Conservation (phyloP, 2,113 vertebrate genomes). For the Tretioscincus oriximinensis region DNA sequence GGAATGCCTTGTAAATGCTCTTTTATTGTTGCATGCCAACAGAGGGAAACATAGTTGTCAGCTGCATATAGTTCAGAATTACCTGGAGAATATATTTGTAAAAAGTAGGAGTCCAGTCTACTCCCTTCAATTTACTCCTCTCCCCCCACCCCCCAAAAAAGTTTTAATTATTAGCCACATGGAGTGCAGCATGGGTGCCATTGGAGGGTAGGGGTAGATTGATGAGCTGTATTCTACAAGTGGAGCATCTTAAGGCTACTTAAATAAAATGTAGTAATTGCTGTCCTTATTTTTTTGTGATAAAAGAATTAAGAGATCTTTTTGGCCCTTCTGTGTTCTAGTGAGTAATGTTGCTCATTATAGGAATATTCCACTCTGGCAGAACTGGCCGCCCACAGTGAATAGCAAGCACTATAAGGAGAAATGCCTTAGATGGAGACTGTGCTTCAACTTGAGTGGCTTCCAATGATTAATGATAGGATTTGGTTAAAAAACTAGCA, state of each 20-base stretch:
- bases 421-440: not conserved
- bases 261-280: not conserved
- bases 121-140: not conserved
- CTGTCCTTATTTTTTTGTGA: not conserved
- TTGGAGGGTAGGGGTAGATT: not conserved
- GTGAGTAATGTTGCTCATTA: not conserved
- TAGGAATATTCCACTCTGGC: constrained; percentile 13
- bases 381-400: not conserved
- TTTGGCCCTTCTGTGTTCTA: not conserved
- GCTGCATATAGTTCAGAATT: not conserved
- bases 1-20: not conserved
- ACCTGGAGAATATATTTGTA: not conserved
- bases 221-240: not conserved
- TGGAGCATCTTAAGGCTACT: not conserved
- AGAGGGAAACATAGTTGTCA: not conserved
- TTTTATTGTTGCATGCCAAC: not conserved
- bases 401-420: not conserved
- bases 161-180: not conserved
- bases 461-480: not conserved
- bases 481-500: not conserved
- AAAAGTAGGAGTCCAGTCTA: not conserved
- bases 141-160: not conserved
- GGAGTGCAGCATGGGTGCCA: not conserved
- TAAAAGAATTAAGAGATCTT: not conserved
- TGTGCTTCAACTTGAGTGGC: not conserved